Evolutionary conservation across 1,140 invertebrate genomes (phyloP).

Genomic region (Drosophila aff.): DNA sequence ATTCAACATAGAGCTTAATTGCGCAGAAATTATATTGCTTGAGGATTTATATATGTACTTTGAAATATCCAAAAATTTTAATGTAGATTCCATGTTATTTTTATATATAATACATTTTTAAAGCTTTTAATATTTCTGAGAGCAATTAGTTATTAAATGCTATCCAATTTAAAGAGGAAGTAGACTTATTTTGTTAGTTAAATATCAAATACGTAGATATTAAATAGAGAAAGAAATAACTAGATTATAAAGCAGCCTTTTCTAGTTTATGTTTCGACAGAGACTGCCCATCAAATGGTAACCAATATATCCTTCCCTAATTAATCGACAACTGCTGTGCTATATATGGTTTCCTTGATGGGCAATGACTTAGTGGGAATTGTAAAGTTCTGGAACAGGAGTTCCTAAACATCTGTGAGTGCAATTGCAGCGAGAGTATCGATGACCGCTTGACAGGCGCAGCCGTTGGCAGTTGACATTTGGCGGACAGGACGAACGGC

Average conservation of each 20-base stretch:
- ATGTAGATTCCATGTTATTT: neutral
- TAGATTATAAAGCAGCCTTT: neutral
- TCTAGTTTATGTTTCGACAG: neutral
- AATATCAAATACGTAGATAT: neutral
- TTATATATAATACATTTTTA: neutral
- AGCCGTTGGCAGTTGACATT: constrained; percentile 52
- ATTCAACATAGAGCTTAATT: neutral
- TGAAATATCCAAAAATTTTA: neutral
- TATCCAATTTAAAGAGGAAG: neutral
- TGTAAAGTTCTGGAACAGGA: constrained; percentile 21
- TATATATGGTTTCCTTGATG: constrained; percentile 42
- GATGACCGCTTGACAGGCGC: constrained; percentile 66
- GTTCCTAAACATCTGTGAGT: constrained; percentile 26
- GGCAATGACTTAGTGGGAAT: constrained; percentile 20
- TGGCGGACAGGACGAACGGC: constrained; percentile 34
- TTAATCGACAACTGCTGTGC: constrained; percentile 8
- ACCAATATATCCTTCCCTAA: neutral
- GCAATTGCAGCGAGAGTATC: constrained; percentile 63
- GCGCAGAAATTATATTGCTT: too few relatives aligned
- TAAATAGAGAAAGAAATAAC: neutral
- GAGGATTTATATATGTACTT: too few relatives aligned
- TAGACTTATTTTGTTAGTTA: too few relatives aligned
- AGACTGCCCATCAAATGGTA: neutral
- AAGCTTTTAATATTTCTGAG: neutral
- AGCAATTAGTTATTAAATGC: neutral